Evolutionary conservation across 2,797 vertebrate genomes (phyloP).

Genomic region (Hippocampus kuda): DNA sequence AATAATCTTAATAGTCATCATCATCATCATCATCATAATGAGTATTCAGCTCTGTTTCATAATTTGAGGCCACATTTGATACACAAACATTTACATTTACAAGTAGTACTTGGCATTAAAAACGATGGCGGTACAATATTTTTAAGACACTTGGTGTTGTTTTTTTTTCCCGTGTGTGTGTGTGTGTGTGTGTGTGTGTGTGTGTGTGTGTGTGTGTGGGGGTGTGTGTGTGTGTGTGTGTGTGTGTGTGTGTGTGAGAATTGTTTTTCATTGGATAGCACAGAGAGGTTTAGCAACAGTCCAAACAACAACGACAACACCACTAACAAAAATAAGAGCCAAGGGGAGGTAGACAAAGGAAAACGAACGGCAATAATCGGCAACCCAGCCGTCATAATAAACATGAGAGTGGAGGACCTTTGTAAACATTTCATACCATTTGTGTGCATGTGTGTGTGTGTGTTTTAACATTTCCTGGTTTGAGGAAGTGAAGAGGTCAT

Average conservation of each 20-base stretch:
- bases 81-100: constrained; percentile 83
- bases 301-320: constrained; percentile 77
- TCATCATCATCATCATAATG: constrained; percentile 51
- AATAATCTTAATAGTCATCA: constrained; percentile 41
- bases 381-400: constrained; percentile 38
- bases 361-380: constrained; percentile 29
- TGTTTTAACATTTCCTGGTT: constrained; percentile 36
- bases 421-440: constrained; percentile 48
- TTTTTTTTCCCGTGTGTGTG: constrained; percentile 21
- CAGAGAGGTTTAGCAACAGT: constrained; percentile 78
- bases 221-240: neutral
- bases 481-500: constrained; percentile 41
- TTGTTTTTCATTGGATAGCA: constrained; percentile 72
- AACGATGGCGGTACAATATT: constrained; percentile 84
- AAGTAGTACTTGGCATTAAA: constrained; percentile 84
- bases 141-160: constrained; percentile 90
- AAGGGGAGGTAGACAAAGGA: constrained; percentile 57
- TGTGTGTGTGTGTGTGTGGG: neutral
- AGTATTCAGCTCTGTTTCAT: constrained; percentile 55
- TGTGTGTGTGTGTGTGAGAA: neutral
- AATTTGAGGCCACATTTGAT: constrained; percentile 82
- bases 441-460: neutral
- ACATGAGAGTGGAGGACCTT: constrained; percentile 48
- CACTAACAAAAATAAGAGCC: constrained; percentile 58
- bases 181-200: neutral